These are phyloP conservation scores for Hemicordylus capensis DNA, from an alignment of 2,113 vertebrate genomes.

Conservation along the genomic window DNA sequence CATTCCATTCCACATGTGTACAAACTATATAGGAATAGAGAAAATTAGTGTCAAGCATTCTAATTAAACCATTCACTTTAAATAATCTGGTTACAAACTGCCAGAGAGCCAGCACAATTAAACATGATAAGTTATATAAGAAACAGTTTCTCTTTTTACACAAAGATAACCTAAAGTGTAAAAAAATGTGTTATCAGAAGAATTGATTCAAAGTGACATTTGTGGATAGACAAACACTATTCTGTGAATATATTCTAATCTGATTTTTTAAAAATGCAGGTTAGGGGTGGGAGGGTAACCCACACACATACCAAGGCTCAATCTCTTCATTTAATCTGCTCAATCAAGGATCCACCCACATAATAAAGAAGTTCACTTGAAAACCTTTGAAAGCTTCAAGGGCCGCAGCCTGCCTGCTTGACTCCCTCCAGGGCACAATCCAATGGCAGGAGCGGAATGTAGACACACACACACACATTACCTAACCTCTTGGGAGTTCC, in stretches of 20 bases:
- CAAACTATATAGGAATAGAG: background rate
- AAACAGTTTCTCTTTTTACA: background rate
- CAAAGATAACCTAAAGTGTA: too few species aligned
- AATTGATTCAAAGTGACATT: constrained; percentile 13
- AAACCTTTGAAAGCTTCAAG: background rate
- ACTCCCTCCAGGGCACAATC: background rate
- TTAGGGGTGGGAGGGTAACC: background rate
- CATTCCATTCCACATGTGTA: too few species aligned
- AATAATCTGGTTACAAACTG: too few species aligned
- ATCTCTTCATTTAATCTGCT: background rate
- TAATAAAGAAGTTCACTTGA: background rate
- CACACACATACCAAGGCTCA: constrained; percentile 13
- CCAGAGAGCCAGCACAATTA: background rate
- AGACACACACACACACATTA: too few species aligned
- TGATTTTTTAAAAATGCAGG: background rate
- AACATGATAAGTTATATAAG: background rate
- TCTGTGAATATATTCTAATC: constrained; percentile 28
- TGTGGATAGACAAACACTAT: background rate
- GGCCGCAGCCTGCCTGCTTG: background rate
- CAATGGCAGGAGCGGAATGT: background rate
- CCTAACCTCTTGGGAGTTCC: background rate
- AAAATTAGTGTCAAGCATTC: background rate
- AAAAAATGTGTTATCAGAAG: background rate
- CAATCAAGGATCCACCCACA: constrained; percentile 17
- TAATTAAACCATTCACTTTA: constrained; percentile 7